phyloP scores from a whole-genome alignment of 2,797 vertebrate genomes.

The Rhynchotus rufescens region DNA sequence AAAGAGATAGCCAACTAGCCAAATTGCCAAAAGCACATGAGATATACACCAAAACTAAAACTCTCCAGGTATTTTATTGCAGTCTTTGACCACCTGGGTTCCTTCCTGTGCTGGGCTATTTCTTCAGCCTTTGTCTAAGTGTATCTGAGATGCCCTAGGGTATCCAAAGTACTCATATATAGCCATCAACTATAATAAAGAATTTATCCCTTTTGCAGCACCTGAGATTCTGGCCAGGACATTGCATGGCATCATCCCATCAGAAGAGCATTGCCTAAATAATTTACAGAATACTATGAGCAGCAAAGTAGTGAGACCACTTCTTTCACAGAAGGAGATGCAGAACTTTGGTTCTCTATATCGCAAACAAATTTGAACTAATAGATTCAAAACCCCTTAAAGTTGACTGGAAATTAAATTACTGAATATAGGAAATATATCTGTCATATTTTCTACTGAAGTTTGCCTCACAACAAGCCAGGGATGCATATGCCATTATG shows the following conservation, averaged over 20 bases:
- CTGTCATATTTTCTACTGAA: neutral
- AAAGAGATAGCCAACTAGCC: neutral
- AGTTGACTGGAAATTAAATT: neutral
- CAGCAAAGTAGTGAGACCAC: rapidly evolving
- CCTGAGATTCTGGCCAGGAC: neutral
- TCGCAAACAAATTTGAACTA: neutral
- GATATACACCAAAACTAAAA: neutral
- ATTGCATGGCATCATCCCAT: neutral
- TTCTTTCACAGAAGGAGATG: neutral
- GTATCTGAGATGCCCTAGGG: neutral
- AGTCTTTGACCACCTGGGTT: neutral
- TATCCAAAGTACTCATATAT: neutral
- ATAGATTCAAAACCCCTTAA: neutral
- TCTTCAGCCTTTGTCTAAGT: neutral
- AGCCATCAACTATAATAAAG: neutral
- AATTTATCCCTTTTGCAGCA: constrained; percentile 10
- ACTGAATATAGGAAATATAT: neutral
- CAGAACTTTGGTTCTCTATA: rapidly evolving
- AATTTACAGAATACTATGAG: neutral
- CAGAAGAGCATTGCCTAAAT: neutral
- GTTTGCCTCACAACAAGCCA: neutral
- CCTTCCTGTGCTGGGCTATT: neutral
- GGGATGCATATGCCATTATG: neutral
- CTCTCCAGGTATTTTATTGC: constrained; percentile 46
- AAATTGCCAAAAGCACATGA: neutral